Percentiles rank a stretch among this genome's conserved stretches.
Evolutionary conservation across 1,140 invertebrate species (phyloP).

Genomic region (Drosophila teissieri): DNA sequence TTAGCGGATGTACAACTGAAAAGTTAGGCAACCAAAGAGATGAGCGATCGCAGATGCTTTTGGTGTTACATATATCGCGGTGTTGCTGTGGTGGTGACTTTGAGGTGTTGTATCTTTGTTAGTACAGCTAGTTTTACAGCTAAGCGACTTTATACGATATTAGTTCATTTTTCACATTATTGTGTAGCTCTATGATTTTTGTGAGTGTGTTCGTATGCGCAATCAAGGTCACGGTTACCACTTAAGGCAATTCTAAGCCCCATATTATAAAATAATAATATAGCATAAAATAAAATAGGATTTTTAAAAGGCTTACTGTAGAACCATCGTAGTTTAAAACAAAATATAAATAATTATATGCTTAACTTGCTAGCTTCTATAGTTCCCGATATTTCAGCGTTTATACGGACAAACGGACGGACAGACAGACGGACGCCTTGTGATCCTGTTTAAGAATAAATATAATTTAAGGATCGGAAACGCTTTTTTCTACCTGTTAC

Average conservation of each 20-base stretch:
- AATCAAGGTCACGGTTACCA: conserved; percentile 5
- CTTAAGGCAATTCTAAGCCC: no score
- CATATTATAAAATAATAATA: neutral
- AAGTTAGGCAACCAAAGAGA: conserved; percentile 26
- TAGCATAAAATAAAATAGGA: no score
- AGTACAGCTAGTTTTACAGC: conserved; percentile 43
- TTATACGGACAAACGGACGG: no score
- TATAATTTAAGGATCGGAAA: no score
- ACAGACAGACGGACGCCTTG: no score
- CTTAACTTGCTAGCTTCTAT: no score
- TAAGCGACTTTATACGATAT: conserved; percentile 40
- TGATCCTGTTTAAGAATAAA: no score
- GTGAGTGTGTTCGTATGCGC: neutral
- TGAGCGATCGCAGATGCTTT: conserved; percentile 53
- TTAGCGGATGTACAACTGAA: conserved; percentile 35
- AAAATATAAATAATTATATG: no score
- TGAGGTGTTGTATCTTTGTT: conserved; percentile 24
- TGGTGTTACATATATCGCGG: conserved; percentile 21
- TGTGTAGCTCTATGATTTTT: neutral
- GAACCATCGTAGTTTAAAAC: no score
- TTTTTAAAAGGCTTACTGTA: no score
- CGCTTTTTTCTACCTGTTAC: no score
- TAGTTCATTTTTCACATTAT: conserved; percentile 18
- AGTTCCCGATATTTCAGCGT: no score
- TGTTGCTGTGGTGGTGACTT: conserved; percentile 34